Evolutionary conservation across 1,140 invertebrate species (phyloP), one percentile per base, ranked within the genome.

Genomic region (Triops longicaudatus): DNA sequence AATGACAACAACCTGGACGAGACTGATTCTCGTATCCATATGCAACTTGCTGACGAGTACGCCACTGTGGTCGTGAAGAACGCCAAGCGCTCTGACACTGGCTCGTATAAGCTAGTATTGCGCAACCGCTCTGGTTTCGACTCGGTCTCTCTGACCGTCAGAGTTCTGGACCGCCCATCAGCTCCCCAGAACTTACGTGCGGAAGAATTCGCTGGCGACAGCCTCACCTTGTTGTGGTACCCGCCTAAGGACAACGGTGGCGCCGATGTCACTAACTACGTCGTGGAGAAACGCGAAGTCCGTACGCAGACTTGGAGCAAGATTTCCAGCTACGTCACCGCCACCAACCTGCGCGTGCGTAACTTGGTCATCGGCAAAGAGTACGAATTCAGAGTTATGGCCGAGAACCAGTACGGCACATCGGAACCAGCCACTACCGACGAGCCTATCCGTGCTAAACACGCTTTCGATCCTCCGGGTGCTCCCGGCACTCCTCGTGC

Each of bases 381-480:
- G 42, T 99, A 99, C 83, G 97, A 99, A 80, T 99, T 99, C 89
- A 89, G 97, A 78, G 97, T 99, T 1, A 92, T 96, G 88, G 97
- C 97, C 76, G 97, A 99, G 84, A 99, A 99, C 85, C 90, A 95
- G 81, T 96, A 98, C 82, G 98, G 97, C 50, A 90, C 93, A 77
- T 97, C 96, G 31, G 97, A 99, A 80, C 95, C 96, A 9, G 92
- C 92, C 11, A 89, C 88, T 42, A 97, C 95, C 0, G 88, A 88
- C 22, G 93, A 97, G 83, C 92, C 96, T 14, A 93, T 98, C 80
- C 90, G 89, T 79, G 96, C 97, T 0, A 94, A 95, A 86, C 93
- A 97, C 92, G 96, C 97, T 81, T 99, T 97, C 85, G 89, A 98
- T 87, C 89, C 91, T 74, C 97, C 97, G 3, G 93, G 92, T 72